Evolutionary conservation across 2,113 vertebrate species (phyloP), one percentile per base, ranked within the genome.

Genomic region (Xiphorhynchus elegans): DNA sequence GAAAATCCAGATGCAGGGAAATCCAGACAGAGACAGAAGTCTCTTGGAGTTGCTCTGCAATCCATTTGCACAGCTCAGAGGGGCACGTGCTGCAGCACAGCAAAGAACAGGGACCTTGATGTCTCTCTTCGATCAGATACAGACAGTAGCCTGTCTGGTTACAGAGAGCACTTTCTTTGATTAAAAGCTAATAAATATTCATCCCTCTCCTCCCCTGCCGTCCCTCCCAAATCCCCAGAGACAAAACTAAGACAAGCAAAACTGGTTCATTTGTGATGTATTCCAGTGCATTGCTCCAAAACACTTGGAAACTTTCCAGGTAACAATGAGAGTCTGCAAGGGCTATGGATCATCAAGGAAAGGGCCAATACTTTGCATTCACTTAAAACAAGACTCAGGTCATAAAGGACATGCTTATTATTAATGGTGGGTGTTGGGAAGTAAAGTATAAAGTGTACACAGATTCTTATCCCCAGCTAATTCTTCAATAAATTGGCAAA

Each of bases 141-240:
- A 94, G 96, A 94, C 93, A 89, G 96, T 84, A 96, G 92, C 83
- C 76, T 94, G 92, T 90, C 96, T 96, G 76, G 76, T 78, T 87
- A 90, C 84, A 85, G 83, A 87, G 76, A 94, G 80, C 95, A 95
- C 92, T 96, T 95, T 67, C 96, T 96, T 96, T 96, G 95, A 97
- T 97, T 96, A 94, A 92, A 92, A 94, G 69, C 88, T 97, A 92
- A 97, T 96, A 94, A 93, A 96, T 96, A 97, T 97, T 95, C 95
- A 97, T 94, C 84, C 88, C 58, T 86, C 53, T 94, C 80, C 96
- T 96, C 93, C 86, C 91, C 84, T 93, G 86, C 89, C 2, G 25
- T 93, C 93, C 95, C 84, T 92, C 73, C 77, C 73, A 72, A 75
- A 89, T 84, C 93, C 88, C 92, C 59, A 49, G 86, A 81, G 92